These are phyloP conservation scores for Gila orcuttii DNA, from an alignment of 2,113 vertebrate genomes.

Conservation along the genomic window DNA sequence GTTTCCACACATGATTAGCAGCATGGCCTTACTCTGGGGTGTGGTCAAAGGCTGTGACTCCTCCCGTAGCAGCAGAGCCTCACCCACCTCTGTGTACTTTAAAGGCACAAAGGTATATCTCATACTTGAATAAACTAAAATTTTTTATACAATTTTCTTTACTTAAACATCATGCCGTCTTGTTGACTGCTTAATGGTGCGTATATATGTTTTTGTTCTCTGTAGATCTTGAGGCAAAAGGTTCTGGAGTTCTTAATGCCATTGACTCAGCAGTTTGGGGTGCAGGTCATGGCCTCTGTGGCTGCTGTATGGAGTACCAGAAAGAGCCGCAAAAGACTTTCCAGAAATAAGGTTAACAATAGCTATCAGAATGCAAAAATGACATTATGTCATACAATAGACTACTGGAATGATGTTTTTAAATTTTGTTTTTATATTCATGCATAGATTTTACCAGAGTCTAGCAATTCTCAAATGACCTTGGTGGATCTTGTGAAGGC, in stretches of 20 bases:
- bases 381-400: not conserved
- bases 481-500: constrained; percentile 90
- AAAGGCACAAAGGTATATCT: constrained; percentile 88
- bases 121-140: not conserved
- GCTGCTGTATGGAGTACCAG: constrained; percentile 90
- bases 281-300: constrained; percentile 86
- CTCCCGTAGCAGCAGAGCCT: constrained; percentile 76
- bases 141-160: not conserved
- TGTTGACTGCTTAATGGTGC: constrained; percentile 17
- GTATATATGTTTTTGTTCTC: constrained; percentile 20
- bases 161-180: not conserved
- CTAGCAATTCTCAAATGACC: constrained; percentile 81
- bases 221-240: constrained; percentile 86
- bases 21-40: constrained; percentile 88
- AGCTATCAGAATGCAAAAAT: not conserved
- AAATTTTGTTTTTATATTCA: not conserved
- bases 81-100: constrained; percentile 90
- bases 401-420: not conserved
- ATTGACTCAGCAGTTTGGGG: constrained; percentile 83
- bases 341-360: constrained; percentile 82
- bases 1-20: constrained; percentile 86
- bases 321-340: constrained; percentile 79
- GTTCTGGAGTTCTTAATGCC: constrained; percentile 91
- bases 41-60: constrained; percentile 79
- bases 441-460: constrained; percentile 81